A percentile compares a stretch with the other conserved stretches of the same genome.
Conservation (phyloP, 2,888 invertebrate species). For the Drosophila sordidapex region DNA sequence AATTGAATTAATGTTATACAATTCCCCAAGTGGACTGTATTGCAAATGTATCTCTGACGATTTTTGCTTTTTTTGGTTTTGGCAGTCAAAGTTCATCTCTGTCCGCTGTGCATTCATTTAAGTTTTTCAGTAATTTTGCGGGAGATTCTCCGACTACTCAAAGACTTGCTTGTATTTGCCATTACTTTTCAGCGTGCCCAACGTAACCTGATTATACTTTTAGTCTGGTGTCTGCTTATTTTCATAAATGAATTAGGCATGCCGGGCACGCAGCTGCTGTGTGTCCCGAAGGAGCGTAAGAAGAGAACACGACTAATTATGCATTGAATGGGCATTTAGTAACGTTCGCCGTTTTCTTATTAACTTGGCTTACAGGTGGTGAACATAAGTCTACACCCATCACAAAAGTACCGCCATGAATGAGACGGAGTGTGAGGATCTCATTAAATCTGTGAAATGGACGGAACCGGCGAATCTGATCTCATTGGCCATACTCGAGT, state of each 20-base stretch:
- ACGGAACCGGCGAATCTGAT: conserved; percentile 91
- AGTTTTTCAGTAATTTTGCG: conserved; percentile 22
- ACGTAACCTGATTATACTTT: background rate
- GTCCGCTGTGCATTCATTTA: conserved; percentile 32
- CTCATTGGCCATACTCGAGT: conserved; percentile 91
- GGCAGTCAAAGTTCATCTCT: conserved; percentile 17
- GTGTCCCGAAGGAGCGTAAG: background rate
- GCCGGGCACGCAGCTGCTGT: conserved; percentile 41
- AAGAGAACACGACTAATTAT: conserved; percentile 38
- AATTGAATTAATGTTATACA: background rate
- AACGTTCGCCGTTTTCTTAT: conserved; percentile 22
- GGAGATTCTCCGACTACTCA: background rate
- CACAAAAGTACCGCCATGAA: conserved; percentile 88
- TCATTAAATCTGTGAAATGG: conserved; percentile 93
- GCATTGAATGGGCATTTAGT: conserved; percentile 19
- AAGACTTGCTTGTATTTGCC: conserved; percentile 16
- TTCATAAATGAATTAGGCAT: conserved; percentile 71
- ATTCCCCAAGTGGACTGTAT: background rate
- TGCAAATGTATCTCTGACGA: background rate
- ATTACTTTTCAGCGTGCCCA: conserved; percentile 8
- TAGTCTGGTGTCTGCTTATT: conserved; percentile 26
- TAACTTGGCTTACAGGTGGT: conserved; percentile 79
- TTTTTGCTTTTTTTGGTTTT: background rate
- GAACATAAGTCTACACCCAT: conserved; percentile 81
- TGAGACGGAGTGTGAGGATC: conserved; percentile 92